Base-by-base conservation (phyloP, 2,113 vertebrate genomes). In the Haemorhous mexicanus region DNA sequence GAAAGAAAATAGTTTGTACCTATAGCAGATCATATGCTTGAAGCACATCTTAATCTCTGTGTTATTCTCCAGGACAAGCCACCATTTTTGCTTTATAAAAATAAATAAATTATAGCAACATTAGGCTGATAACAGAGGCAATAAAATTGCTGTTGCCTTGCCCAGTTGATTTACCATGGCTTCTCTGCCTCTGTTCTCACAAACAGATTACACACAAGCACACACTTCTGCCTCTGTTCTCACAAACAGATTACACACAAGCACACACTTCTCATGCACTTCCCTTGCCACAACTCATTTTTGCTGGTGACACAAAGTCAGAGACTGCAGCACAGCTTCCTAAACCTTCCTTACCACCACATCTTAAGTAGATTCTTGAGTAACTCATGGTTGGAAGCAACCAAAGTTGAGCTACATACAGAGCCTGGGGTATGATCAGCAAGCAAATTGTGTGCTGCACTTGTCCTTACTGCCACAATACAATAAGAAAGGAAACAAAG, bases 401-500 rank as follows among this genome's bases (percentile, higher is more conserved):
- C 33, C 11, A 7, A 32, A 79, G 35, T 37, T 82, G 44, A 84
- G 61, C 8, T 9, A 59, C 13, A 8, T 11, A 21, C 3, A 9
- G 23, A 82, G 35, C 53, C 49, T 6, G 11, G 39, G 43, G 66
- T 13, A 87, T 33, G 30, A 24, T 56, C 44, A 23, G 49, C 24
- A 20, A n/a, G 21, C 41, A 59, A 73, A 68, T 0, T 2, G 0
- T 9, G 41, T 9, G 46, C 74, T 82, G 6, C 15, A 13, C 8
- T 21, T 19, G 4, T 24, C 3, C 3, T 33, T n/a, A 37, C 39
- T 23, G 7, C 26, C 4, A 8, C 44, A 75, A 17, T 28, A 39
- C 80, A 92, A 4, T 28, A 19, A 63, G 52, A 63, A 94, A 80
- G 55, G 35, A 74, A 92, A 62, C 44, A 75, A 69, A 67, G 39